Conservation (phyloP, 1,140 invertebrate species). For the Drosophila pandora region DNA sequence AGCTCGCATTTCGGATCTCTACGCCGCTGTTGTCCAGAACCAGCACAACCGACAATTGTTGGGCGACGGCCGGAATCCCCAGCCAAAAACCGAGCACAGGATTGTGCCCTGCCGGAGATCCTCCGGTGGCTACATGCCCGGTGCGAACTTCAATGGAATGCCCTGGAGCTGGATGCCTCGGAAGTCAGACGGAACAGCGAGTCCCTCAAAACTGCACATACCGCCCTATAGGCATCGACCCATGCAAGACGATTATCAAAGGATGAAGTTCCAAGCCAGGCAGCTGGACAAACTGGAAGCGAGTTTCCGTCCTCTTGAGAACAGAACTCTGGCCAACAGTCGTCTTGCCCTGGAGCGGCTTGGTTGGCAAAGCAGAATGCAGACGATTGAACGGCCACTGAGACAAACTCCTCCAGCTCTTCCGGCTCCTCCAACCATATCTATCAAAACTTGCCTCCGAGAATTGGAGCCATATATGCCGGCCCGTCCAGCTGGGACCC, state of each 20-base stretch:
- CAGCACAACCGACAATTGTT: background rate
- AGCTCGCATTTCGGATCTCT: constrained; percentile 6
- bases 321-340: no score
- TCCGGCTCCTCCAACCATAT: background rate
- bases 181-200: background rate
- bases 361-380: background rate
- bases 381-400: background rate
- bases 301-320: no score
- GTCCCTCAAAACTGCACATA: background rate
- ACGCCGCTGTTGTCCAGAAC: constrained; percentile 14
- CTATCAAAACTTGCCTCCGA: background rate
- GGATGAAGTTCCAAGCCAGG: background rate
- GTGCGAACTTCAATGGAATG: constrained; percentile 2
- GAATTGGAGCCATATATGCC: background rate
- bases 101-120: constrained; percentile 9
- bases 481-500: background rate
- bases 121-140: constrained; percentile 8
- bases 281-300: no score
- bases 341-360: no score
- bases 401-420: background rate
- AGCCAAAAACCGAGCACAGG: background rate
- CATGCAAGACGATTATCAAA: background rate
- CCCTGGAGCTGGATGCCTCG: constrained; percentile 10
- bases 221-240: background rate
- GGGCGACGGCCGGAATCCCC: no score